Conservation (phyloP, 2,113 vertebrate species). For the Psophia crepitans region DNA sequence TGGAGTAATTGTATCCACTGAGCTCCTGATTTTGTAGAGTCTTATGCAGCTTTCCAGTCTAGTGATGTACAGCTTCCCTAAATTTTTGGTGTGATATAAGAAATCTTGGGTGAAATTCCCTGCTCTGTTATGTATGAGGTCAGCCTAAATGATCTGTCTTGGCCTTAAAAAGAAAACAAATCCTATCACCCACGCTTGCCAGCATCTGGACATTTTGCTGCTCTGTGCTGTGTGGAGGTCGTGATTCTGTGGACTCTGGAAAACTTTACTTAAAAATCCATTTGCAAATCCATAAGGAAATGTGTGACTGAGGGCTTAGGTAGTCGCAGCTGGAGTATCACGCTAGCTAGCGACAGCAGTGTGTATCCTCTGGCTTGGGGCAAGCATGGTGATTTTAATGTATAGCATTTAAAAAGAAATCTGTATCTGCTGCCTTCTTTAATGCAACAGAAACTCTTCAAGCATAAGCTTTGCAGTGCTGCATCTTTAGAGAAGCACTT, state of each 20-base stretch:
- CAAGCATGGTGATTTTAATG: neutral
- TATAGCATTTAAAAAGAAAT: neutral
- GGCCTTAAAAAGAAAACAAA: constrained; percentile 35
- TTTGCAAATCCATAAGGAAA: neutral
- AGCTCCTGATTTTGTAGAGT: neutral
- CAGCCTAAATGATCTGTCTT: constrained; percentile 30
- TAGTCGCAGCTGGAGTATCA: neutral
- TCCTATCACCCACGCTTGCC: neutral
- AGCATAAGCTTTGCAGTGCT: neutral
- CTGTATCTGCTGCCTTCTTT: neutral
- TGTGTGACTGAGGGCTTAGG: neutral
- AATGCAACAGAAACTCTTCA: neutral
- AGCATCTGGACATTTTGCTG: constrained; percentile 4
- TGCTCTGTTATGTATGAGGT: constrained; percentile 26
- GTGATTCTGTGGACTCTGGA: constrained; percentile 1
- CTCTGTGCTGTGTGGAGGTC: accelerated
- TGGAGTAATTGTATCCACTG: neutral
- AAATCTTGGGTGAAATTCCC: constrained; percentile 26
- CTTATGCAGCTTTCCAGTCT: neutral
- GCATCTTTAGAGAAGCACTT: neutral
- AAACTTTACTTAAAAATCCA: constrained; percentile 39
- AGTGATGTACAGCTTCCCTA: constrained; percentile 8
- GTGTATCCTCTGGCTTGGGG: neutral
- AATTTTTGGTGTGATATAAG: constrained; percentile 4
- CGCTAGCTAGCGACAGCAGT: neutral